Conservation (phyloP, 2,888 invertebrate species). For the Scaptomyza caliginosa region DNA sequence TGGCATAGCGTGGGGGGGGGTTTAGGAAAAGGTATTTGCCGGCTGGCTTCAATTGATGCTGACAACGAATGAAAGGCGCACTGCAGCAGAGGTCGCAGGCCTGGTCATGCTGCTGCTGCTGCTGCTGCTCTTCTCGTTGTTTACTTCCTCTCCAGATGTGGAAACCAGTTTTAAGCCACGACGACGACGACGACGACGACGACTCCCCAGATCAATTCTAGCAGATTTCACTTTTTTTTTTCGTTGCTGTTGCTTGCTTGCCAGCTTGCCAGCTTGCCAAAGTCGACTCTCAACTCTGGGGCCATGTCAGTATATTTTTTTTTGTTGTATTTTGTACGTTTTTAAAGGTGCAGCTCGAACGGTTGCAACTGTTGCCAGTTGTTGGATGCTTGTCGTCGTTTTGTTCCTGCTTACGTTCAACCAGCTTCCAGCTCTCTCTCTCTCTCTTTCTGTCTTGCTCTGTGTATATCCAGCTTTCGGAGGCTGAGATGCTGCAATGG, state of each 20-base stretch:
- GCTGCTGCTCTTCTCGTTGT: constrained; percentile 19
- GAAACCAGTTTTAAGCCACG: constrained; percentile 62
- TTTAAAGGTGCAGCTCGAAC: constrained; percentile 72
- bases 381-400: constrained; percentile 74
- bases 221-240: constrained; percentile 75
- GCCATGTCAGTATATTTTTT: constrained; percentile 50
- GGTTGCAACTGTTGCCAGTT: constrained; percentile 72
- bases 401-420: constrained; percentile 63
- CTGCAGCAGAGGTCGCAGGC: constrained; percentile 48
- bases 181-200: constrained; percentile 48
- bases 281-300: constrained; percentile 46
- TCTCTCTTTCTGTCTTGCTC: too few relatives aligned
- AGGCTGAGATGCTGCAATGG: constrained; percentile 17
- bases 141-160: constrained; percentile 59
- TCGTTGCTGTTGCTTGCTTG: constrained; percentile 30
- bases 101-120: constrained; percentile 32
- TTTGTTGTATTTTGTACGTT: constrained; percentile 29
- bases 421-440: constrained; percentile 46
- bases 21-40: constrained; percentile 18
- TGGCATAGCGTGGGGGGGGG: neutral
- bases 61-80: constrained; percentile 77
- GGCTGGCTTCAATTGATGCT: constrained; percentile 76
- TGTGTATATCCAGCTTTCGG: constrained; percentile 21
- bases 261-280: constrained; percentile 26
- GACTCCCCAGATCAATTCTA: constrained; percentile 79